These are phyloP conservation scores for Dasyprocta punctata DNA, from an alignment of 2,113 vertebrate species.

Conservation along the genomic window DNA sequence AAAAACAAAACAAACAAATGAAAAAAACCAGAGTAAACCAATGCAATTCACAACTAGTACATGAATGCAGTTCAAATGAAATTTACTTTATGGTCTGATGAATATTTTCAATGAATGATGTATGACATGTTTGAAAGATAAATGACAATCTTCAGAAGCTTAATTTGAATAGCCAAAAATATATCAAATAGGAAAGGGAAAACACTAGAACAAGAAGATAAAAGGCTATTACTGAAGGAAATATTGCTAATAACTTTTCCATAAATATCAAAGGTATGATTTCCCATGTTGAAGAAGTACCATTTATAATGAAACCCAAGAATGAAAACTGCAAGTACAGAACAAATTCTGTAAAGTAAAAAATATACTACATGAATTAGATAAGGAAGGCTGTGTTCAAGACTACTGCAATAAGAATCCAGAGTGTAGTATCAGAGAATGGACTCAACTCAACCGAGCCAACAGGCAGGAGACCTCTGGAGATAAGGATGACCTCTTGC, in stretches of 20 bases:
- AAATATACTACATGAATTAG: neutral
- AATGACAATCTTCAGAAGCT: neutral
- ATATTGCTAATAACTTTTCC: neutral
- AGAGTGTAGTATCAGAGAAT: neutral
- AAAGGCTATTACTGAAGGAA: neutral
- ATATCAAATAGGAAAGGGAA: neutral
- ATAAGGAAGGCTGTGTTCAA: neutral
- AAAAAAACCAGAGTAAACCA: neutral
- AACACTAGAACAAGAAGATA: neutral
- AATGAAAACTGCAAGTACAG: neutral
- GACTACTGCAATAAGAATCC: neutral
- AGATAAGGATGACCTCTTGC: neutral
- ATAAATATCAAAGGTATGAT: neutral
- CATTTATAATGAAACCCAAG: neutral
- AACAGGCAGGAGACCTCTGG: neutral
- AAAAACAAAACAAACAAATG: too few species aligned
- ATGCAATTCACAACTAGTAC: neutral
- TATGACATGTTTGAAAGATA: neutral
- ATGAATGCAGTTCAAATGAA: neutral
- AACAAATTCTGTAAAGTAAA: neutral
- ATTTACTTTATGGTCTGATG: neutral
- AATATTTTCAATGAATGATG: neutral
- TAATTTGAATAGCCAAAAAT: neutral
- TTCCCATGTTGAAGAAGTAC: neutral
- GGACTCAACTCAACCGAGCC: neutral